A percentile compares a stretch with the other conserved stretches of the same genome.
Evolutionary conservation across 2,888 invertebrate species (phyloP).

Genomic region (Choreutis nemorana): DNA sequence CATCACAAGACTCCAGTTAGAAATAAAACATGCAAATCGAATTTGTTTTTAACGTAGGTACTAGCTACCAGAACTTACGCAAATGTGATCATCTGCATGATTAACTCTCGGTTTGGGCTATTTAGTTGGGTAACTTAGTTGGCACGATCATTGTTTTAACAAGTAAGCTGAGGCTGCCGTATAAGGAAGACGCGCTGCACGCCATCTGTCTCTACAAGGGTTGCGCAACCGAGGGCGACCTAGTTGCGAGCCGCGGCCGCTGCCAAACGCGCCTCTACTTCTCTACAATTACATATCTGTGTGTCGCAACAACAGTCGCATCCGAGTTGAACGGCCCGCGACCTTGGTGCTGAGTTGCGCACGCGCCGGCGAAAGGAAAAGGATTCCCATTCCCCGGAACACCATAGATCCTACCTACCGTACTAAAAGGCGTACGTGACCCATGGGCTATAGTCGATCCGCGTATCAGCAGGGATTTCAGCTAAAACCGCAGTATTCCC

Average conservation of each 20-base stretch:
- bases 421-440: slow-evolving; percentile 39
- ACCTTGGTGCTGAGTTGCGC: slow-evolving; percentile 55
- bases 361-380: slow-evolving; percentile 60
- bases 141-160: too few species aligned
- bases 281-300: slow-evolving; percentile 64
- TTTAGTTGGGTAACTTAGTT: too few species aligned
- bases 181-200: slow-evolving; percentile 50
- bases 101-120: too few species aligned
- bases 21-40: too few species aligned
- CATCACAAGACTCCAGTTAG: too few species aligned
- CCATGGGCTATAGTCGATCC: slow-evolving; percentile 10
- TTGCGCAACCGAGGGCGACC: slow-evolving; percentile 51
- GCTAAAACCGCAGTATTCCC: slow-evolving; percentile 4
- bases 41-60: too few species aligned
- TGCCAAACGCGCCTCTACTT: slow-evolving; percentile 59
- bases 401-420: slow-evolving; percentile 16
- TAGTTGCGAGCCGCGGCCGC: slow-evolving; percentile 56
- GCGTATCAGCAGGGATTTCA: slow-evolving; percentile 1
- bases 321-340: slow-evolving; percentile 66
- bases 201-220: slow-evolving; percentile 54
- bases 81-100: too few species aligned
- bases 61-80: too few species aligned
- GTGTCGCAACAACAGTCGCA: slow-evolving; percentile 62
- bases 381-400: slow-evolving; percentile 38
- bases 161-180: slow-evolving; percentile 26